phyloP scores from a whole-genome alignment of 2,888 invertebrate genomes.

The Cosmia pyralina region DNA sequence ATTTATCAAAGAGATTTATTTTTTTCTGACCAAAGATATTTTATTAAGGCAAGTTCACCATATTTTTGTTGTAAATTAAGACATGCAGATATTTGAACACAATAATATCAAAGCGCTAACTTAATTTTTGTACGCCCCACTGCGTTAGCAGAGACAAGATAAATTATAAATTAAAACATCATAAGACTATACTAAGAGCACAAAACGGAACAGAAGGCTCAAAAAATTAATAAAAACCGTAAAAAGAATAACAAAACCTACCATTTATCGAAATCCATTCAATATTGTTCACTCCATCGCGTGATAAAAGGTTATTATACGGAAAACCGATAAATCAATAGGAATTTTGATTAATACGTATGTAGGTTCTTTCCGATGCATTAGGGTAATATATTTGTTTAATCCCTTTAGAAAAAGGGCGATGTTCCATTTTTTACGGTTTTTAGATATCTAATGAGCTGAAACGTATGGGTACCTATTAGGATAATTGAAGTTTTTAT shows the following conservation, averaged over 20 bases:
- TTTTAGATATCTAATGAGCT: slow-evolving; percentile 71
- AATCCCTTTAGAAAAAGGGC: slow-evolving; percentile 76
- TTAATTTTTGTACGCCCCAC: slow-evolving; percentile 47
- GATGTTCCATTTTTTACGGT: slow-evolving; percentile 57
- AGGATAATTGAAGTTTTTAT: slow-evolving; percentile 44
- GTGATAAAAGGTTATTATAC: slow-evolving; percentile 77
- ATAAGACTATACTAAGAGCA: slow-evolving; percentile 37
- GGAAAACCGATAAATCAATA: slow-evolving; percentile 77
- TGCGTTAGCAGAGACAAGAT: slow-evolving; percentile 19
- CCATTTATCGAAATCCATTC: slow-evolving; percentile 63
- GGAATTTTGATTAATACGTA: slow-evolving; percentile 77
- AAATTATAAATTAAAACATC: slow-evolving; percentile 45
- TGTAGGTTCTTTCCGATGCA: slow-evolving; percentile 59
- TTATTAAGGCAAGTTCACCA: slow-evolving; percentile 17
- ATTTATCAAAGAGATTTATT: not conserved
- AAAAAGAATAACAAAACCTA: slow-evolving; percentile 52
- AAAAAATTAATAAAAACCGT: slow-evolving; percentile 41
- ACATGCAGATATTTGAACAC: slow-evolving; percentile 24
- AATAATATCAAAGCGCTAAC: slow-evolving; percentile 23
- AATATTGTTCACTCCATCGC: slow-evolving; percentile 73
- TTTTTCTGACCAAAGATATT: not conserved
- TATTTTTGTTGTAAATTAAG: slow-evolving; percentile 47
- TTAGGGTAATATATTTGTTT: slow-evolving; percentile 84
- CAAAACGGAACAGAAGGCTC: slow-evolving; percentile 53
- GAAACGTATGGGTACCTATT: slow-evolving; percentile 71